Base-by-base conservation (phyloP, 2,113 vertebrate genomes). In the Ameiurus melas region DNA sequence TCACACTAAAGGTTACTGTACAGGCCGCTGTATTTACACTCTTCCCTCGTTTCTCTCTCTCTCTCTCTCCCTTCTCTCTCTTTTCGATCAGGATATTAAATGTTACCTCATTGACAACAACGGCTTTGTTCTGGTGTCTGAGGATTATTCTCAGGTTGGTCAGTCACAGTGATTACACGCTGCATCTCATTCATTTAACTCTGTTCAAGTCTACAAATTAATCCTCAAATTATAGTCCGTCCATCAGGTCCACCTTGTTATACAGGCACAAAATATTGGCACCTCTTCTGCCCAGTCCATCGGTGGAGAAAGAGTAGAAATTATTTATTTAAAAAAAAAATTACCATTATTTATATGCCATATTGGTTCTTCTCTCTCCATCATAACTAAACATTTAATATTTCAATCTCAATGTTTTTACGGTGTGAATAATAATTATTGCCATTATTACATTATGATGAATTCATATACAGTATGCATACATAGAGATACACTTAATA, bases 71-170 rank as follows among this genome's bases (percentile, higher is more conserved):
- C 5, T 4, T 55, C 33, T 55, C 5, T 4, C 39, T 33, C 62
- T 68, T 8, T 39, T 4, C 51, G 81, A 5, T 86, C 94, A 99
- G 97, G 95, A 97, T 89, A 96, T 99, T 85, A 99, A 97, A 92
- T 99, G 98, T 92, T 99, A 99, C 93, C 96, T 99, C 92, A 98
- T 99, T 91, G 98, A 99, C 94, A 99, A 99, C 94, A 99, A 99
- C 53, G 98, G 97, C 90, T 99, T 99, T 92, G 98, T 99, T 93
- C 96, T 99, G 90, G 98, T 99, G 30, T 97, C 98, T 91, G 97
- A 99, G 94, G 97, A 98, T 89, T 95, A 95, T 19, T 95, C 94
- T 27, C 97, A 99, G 96, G 98, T 99, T 95, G 82, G 85, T 86
- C n/a, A 25, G 16, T 12, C 57, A 12, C 39, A 47, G 9, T 75